Percentiles rank a stretch among this genome's conserved stretches.
phyloP scores from a whole-genome alignment of 1,140 invertebrate species.

The Hyles vespertilio region DNA sequence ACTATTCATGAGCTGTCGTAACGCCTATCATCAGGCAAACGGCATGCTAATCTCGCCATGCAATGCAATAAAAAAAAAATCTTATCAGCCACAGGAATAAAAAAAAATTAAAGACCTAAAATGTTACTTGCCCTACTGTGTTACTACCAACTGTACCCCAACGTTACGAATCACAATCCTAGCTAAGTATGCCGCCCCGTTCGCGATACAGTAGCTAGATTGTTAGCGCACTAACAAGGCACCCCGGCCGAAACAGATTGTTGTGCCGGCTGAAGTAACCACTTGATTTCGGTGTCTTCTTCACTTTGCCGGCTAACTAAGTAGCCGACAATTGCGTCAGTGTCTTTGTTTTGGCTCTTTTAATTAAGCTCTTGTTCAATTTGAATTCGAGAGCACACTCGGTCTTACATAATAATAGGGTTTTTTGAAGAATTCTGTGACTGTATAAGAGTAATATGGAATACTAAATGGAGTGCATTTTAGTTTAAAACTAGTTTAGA shows the following conservation, averaged over 20 bases:
- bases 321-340: constrained; percentile 15
- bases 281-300: constrained; percentile 24
- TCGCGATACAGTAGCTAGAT: constrained; percentile 17
- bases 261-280: constrained; percentile 17
- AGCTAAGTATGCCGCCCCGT: constrained; percentile 21
- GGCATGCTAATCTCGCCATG: too few relatives aligned
- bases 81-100: too few relatives aligned
- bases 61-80: too few relatives aligned
- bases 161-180: constrained; percentile 21
- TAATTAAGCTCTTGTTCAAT: constrained; percentile 3
- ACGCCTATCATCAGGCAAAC: too few relatives aligned
- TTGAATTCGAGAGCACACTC: background rate
- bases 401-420: too few relatives aligned
- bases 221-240: constrained; percentile 31
- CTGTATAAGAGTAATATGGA: too few relatives aligned
- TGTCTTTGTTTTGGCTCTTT: constrained; percentile 15
- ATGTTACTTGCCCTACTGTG: background rate
- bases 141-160: background rate
- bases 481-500: too few relatives aligned
- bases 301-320: constrained; percentile 11
- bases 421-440: too few relatives aligned
- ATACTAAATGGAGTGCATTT: too few relatives aligned
- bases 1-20: too few relatives aligned
- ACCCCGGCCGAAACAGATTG: constrained; percentile 9
- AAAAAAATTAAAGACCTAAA: background rate